phyloP scores from a whole-genome alignment of 2,113 vertebrate genomes.

The Tetraodon nigroviridis region DNA sequence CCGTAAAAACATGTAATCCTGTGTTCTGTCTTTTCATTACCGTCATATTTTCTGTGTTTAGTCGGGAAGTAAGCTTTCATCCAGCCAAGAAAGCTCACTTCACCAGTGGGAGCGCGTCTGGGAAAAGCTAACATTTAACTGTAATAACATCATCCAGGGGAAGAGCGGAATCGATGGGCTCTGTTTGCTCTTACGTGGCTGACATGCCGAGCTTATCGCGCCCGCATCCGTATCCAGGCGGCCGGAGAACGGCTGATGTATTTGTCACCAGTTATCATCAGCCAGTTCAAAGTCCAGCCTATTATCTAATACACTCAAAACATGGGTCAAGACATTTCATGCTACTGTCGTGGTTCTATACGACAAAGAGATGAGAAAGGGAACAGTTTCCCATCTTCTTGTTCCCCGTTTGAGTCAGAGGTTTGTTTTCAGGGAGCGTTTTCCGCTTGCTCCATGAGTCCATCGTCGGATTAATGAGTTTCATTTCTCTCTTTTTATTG shows the following conservation, averaged over 20 bases:
- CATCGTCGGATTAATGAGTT: neutral
- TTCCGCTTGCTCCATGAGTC: no score
- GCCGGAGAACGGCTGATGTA: no score
- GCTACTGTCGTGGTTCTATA: neutral
- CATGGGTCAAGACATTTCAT: neutral
- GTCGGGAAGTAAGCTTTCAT: no score
- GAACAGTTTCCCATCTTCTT: no score
- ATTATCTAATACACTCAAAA: neutral
- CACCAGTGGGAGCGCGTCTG: neutral
- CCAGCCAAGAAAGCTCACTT: no score
- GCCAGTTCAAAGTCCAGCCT: neutral
- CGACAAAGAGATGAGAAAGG: neutral
- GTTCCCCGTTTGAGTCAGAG: no score
- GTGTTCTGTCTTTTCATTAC: no score
- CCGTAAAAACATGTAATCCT: no score
- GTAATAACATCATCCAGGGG: conserved; percentile 8
- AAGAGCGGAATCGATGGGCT: neutral
- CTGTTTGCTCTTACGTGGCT: neutral
- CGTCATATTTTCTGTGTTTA: no score
- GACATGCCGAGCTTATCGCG: neutral
- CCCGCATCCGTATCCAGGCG: neutral
- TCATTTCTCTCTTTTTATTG: conserved; percentile 15
- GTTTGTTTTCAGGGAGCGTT: no score
- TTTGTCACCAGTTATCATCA: neutral
- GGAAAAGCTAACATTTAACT: conserved; percentile 3